Percentiles rank a stretch among this genome's conserved stretches.
phyloP scores from a whole-genome alignment of 1,140 invertebrate species.

The Nixonia krombeini region DNA sequence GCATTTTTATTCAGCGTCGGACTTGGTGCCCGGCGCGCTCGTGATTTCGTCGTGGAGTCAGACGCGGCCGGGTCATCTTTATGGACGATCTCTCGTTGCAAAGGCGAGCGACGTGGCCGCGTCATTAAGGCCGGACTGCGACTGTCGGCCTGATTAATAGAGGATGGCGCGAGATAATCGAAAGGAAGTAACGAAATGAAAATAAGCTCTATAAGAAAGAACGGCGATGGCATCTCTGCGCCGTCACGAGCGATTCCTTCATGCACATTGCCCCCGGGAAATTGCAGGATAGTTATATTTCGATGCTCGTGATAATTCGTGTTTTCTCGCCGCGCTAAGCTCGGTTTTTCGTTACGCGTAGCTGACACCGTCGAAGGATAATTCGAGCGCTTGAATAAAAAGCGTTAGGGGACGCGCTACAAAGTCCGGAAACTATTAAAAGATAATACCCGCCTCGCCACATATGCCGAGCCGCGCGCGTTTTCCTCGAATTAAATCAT shows the following conservation, averaged over 20 bases:
- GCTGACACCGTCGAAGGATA: conserved; percentile 50
- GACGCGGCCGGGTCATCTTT: conserved; percentile 65
- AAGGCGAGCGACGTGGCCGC: conserved; percentile 59
- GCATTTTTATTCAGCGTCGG: conserved; percentile 29
- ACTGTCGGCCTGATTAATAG: conserved; percentile 70
- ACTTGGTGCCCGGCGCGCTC: conserved; percentile 12
- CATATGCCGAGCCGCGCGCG: conserved; percentile 29
- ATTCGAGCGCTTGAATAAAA: conserved; percentile 47
- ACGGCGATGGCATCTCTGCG: conserved; percentile 41
- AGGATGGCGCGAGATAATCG: conserved; percentile 69
- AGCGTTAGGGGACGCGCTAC: conserved; percentile 43
- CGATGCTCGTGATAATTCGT: conserved; percentile 51
- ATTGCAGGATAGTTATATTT: conserved; percentile 50
- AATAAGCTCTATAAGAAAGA: conserved; percentile 45
- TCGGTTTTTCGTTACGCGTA: conserved; percentile 50
- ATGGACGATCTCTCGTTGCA: conserved; percentile 65
- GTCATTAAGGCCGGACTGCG: conserved; percentile 64
- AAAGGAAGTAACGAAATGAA: conserved; percentile 67
- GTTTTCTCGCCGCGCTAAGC: conserved; percentile 48
- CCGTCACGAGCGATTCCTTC: conserved; percentile 47
- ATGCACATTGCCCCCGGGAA: conserved; percentile 48
- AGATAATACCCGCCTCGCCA: conserved; percentile 44
- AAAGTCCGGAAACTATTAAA: conserved; percentile 54
- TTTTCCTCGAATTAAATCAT: conserved; percentile 49
- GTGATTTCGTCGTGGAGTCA: conserved; percentile 58